Conservation (phyloP, 2,113 vertebrate species). For the Pedetes capensis region DNA sequence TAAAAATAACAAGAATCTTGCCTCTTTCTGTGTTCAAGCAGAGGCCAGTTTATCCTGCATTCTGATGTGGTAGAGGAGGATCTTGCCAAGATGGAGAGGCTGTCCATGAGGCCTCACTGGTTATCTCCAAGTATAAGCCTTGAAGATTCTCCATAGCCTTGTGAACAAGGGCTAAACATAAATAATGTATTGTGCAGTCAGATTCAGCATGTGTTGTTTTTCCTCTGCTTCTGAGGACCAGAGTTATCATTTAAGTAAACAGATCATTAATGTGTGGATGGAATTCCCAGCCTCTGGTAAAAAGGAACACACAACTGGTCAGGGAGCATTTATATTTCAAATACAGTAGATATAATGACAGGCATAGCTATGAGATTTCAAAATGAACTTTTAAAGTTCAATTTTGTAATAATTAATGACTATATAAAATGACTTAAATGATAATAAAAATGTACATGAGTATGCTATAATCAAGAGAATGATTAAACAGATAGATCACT, state of each 20-base stretch:
- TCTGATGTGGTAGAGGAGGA: not conserved
- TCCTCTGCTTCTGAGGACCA: constrained; percentile 33
- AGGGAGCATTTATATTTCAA: constrained; percentile 37
- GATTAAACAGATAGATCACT: not conserved
- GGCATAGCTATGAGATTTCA: not conserved
- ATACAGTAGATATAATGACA: constrained; percentile 22
- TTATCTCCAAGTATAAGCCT: not conserved
- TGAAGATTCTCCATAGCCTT: not conserved
- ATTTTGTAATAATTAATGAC: constrained; percentile 43
- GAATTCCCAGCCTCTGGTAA: constrained; percentile 29
- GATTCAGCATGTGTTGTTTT: constrained; percentile 34
- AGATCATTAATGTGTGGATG: constrained; percentile 43
- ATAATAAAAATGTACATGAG: constrained; percentile 18
- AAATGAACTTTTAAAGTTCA: not conserved
- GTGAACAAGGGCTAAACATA: not conserved
- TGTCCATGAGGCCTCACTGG: not conserved
- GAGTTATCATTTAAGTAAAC: constrained; percentile 45
- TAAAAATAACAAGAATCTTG: not conserved
- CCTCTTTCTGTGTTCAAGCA: not conserved
- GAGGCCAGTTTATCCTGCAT: not conserved
- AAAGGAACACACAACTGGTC: constrained; percentile 2
- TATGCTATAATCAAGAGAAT: not conserved
- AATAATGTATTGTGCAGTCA: constrained; percentile 2
- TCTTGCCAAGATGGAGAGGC: not conserved
- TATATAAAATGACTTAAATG: constrained; percentile 38